Evolutionary conservation across 2,113 vertebrate genomes (phyloP), one percentile per base, ranked within the genome.

Genomic region (Pseudopodoces humilis): DNA sequence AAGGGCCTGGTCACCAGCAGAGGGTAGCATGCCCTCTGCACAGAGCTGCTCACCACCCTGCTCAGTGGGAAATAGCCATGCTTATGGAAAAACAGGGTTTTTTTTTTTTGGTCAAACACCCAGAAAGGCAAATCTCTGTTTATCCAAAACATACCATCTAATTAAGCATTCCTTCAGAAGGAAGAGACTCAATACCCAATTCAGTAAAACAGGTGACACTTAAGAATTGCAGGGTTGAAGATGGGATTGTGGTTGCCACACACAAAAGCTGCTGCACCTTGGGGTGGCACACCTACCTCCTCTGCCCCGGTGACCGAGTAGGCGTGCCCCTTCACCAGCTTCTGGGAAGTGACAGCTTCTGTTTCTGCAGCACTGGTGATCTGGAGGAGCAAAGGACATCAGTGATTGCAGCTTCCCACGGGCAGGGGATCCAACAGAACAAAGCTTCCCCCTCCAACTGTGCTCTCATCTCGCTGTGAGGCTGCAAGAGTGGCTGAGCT

Each of bases 271-370:
- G 3, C 46, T 83, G 59, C 16, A 5, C 44, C 56, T 1, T 4
- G 13, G n/a, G 3, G 53, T 15, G 3, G 22, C 13, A 4, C 58
- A 49, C 28, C 88, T 96, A 99, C 99, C 99, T 99, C 98, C 64
- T 98, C 97, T 2, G 98, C 99, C 3, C 99, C 99, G 0, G 99
- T 99, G 91, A 99, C 97, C 0, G 99, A 99, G 97, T 99, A 99
- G 0, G 99, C 99, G 1, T 99, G 99, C 11, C 99, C 99, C 95
- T 99, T 99, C 94, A 99, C 99, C 97, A 99, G 97, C 97, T 99
- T 99, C 98, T 99, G 99, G 19, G 97, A 97, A 1, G 99, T 99
- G 65, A 99, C 91, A 1, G 99, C 99, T 95, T 99, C 99, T 0
- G 99, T 99, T 94, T 99, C 99, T 0, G 98, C 97, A 0, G 98